phyloP scores from a whole-genome alignment of 2,113 vertebrate genomes.

The Rhinopomastus cyanomelas region DNA sequence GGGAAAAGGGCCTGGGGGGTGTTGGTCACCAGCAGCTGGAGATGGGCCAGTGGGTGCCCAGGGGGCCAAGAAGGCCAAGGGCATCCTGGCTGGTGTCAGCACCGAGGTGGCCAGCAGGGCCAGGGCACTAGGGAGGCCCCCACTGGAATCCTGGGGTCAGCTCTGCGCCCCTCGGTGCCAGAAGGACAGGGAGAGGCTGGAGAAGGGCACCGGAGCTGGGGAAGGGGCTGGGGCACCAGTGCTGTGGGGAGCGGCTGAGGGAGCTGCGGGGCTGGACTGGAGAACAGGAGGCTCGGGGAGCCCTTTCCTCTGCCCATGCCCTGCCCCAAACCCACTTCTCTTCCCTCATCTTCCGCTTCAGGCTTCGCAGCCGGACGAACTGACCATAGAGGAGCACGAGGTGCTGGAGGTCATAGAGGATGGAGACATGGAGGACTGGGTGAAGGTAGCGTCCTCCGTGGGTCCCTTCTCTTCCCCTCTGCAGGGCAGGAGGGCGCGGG shows the following conservation, averaged over 20 bases:
- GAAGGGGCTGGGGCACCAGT: no score
- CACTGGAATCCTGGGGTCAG: no score
- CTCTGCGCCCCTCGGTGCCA: no score
- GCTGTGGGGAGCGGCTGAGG: no score
- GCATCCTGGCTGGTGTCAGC: neutral
- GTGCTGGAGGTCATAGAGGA: constrained; percentile 98
- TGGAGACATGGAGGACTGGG: constrained; percentile 99
- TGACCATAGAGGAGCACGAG: constrained; percentile 98
- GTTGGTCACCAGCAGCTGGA: neutral
- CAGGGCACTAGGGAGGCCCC: neutral
- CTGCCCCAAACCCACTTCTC: neutral
- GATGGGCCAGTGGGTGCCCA: neutral
- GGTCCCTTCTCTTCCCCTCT: constrained; percentile 19
- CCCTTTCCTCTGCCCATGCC: neutral
- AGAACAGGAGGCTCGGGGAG: no score
- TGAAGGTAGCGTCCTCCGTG: constrained; percentile 84
- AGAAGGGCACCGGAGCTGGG: no score
- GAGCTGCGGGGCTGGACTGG: no score
- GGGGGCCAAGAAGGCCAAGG: neutral
- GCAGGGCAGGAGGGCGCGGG: neutral
- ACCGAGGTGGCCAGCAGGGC: neutral
- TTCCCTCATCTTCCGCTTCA: constrained; percentile 55
- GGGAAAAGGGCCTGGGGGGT: neutral
- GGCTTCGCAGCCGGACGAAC: constrained; percentile 96
- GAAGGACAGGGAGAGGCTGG: no score